These are phyloP conservation scores for Enteromius unitaeniatus DNA, from an alignment of 2,797 vertebrate species.

Conservation along the genomic window DNA sequence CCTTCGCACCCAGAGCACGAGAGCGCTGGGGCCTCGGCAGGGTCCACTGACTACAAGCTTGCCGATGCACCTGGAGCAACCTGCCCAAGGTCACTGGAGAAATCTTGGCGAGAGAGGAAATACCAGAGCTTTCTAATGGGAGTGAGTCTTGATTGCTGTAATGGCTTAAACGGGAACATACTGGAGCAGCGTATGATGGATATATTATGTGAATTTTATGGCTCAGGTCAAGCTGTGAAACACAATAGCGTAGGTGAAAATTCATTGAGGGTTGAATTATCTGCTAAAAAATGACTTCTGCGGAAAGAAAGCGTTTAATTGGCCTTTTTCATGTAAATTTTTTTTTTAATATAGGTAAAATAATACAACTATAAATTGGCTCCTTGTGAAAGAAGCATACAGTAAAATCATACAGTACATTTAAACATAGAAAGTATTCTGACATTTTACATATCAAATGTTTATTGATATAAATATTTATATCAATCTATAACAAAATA, in stretches of 20 bases:
- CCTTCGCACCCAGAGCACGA: conserved; percentile 16
- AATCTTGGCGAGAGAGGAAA: conserved; percentile 41
- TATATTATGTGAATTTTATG: conserved; percentile 47
- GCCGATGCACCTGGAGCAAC: conserved; percentile 49
- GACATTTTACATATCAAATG: background rate
- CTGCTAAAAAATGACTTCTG: conserved; percentile 7
- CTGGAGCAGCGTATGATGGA: conserved; percentile 23
- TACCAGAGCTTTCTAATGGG: conserved; percentile 41
- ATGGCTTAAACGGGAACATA: conserved; percentile 37
- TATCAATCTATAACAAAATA: background rate
- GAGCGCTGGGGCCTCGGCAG: background rate
- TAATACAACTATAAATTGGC: background rate
- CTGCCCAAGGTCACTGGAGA: conserved; percentile 44
- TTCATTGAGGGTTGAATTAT: conserved; percentile 31
- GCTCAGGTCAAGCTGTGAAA: conserved; percentile 40
- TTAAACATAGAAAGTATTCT: background rate
- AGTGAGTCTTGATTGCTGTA: conserved; percentile 42
- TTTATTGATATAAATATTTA: no score
- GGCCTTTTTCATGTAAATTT: background rate
- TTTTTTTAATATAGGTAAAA: background rate
- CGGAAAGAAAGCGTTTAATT: conserved; percentile 26
- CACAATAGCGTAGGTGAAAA: conserved; percentile 40
- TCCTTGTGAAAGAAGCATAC: background rate
- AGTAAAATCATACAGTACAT: background rate
- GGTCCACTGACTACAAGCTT: conserved; percentile 23